A percentile compares a stretch with the other conserved stretches of the same genome.
phyloP scores from a whole-genome alignment of 2,113 vertebrate species.

The Shinisaurus crocodilurus region DNA sequence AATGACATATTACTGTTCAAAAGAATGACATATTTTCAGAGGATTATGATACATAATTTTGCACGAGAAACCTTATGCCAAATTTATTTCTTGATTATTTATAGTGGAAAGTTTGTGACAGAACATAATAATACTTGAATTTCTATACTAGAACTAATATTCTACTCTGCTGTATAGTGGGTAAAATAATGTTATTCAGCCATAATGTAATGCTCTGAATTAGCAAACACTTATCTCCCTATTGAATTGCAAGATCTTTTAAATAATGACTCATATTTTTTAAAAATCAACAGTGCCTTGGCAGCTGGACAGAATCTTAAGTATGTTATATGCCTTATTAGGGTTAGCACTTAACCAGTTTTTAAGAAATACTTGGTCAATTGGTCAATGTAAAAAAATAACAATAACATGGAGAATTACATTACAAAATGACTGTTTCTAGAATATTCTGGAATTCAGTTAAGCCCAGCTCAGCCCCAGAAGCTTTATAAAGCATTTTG shows the following conservation, averaged over 20 bases:
- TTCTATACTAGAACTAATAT: conserved; percentile 53
- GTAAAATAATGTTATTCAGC: conserved; percentile 68
- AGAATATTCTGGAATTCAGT: background rate
- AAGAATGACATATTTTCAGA: conserved; percentile 65
- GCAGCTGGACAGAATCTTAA: conserved; percentile 50
- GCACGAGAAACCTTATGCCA: conserved; percentile 52
- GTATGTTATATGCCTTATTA: background rate
- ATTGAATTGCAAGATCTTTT: conserved; percentile 58
- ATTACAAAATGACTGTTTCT: background rate
- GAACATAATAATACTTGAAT: conserved; percentile 30
- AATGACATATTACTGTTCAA: conserved; percentile 61
- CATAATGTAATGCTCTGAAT: conserved; percentile 59
- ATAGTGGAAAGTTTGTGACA: conserved; percentile 47
- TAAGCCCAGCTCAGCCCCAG: background rate
- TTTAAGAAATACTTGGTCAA: background rate
- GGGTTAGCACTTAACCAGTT: background rate
- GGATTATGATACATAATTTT: conserved; percentile 55
- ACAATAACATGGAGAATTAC: background rate
- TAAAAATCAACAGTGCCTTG: conserved; percentile 53
- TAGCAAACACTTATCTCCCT: conserved; percentile 60
- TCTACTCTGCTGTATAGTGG: conserved; percentile 54
- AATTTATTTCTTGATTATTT: conserved; percentile 56
- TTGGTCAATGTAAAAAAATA: background rate
- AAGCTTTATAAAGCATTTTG: background rate
- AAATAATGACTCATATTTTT: conserved; percentile 52